Conservation (phyloP, 2,797 vertebrate species). For the Ataeniobius toweri region DNA sequence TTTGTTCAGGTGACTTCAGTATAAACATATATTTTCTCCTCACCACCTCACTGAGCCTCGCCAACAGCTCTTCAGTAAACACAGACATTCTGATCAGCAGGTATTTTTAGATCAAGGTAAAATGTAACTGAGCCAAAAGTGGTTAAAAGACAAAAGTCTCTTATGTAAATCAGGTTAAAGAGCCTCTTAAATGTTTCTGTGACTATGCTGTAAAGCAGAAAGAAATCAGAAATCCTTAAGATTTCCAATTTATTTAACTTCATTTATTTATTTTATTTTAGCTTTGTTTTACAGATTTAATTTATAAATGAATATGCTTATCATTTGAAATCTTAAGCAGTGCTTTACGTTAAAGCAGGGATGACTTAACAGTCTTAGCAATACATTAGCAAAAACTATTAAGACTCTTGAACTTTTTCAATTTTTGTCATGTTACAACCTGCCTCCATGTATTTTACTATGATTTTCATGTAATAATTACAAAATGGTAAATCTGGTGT, state of each 20-base stretch:
- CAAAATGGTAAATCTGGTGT: too few relatives aligned
- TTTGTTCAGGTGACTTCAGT: neutral
- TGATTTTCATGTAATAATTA: too few relatives aligned
- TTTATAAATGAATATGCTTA: too few relatives aligned
- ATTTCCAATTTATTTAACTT: neutral
- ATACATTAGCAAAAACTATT: neutral
- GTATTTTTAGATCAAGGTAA: constrained; percentile 5
- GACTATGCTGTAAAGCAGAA: neutral
- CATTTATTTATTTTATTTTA: neutral
- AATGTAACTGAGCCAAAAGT: neutral
- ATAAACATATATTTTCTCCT: neutral
- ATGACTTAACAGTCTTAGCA: too few relatives aligned
- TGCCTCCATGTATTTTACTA: too few relatives aligned
- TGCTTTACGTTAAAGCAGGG: neutral
- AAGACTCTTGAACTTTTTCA: too few relatives aligned
- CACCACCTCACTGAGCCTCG: neutral
- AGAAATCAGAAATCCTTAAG: neutral
- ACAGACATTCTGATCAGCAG: neutral
- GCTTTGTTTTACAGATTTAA: neutral
- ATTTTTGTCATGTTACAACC: too few relatives aligned
- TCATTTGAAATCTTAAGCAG: neutral
- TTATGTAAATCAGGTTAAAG: neutral
- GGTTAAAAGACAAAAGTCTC: neutral
- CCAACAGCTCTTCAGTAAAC: neutral
- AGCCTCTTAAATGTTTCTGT: neutral